phyloP scores from a whole-genome alignment of 2,113 vertebrate genomes.

The Lichenostomus cassidix region DNA sequence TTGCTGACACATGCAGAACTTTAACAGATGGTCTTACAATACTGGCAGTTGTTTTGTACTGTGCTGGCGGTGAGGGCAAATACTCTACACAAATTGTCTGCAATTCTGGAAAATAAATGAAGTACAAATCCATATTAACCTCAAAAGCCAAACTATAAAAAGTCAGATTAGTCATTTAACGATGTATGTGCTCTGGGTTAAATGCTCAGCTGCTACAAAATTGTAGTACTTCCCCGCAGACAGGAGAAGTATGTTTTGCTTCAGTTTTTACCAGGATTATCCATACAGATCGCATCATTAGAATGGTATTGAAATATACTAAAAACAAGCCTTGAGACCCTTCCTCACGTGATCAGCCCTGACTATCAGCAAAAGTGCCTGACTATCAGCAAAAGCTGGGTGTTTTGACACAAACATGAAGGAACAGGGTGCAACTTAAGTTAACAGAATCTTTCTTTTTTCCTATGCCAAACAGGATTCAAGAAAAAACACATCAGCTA shows the following conservation, averaged over 20 bases:
- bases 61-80: background rate
- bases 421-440: background rate
- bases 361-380: background rate
- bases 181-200: background rate
- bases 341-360: background rate
- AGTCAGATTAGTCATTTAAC: conserved; percentile 43
- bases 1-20: conserved; percentile 38
- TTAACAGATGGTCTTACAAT: conserved; percentile 56
- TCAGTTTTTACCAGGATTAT: background rate
- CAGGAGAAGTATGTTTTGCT: background rate
- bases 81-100: conserved; percentile 15
- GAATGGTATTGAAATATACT: background rate
- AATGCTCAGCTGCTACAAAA: background rate
- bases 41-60: conserved; percentile 31
- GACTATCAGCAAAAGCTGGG: background rate
- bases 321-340: background rate
- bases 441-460: background rate
- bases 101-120: conserved; percentile 50
- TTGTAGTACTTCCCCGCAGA: background rate
- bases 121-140: conserved; percentile 50
- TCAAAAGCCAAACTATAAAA: conserved; percentile 59
- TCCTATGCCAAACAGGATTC: background rate
- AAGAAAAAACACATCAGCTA: background rate
- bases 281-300: background rate
- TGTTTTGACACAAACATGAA: background rate